A percentile compares a stretch with the other conserved stretches of the same genome.
Conservation (phyloP, 2,797 vertebrate genomes). For the Channa striata region DNA sequence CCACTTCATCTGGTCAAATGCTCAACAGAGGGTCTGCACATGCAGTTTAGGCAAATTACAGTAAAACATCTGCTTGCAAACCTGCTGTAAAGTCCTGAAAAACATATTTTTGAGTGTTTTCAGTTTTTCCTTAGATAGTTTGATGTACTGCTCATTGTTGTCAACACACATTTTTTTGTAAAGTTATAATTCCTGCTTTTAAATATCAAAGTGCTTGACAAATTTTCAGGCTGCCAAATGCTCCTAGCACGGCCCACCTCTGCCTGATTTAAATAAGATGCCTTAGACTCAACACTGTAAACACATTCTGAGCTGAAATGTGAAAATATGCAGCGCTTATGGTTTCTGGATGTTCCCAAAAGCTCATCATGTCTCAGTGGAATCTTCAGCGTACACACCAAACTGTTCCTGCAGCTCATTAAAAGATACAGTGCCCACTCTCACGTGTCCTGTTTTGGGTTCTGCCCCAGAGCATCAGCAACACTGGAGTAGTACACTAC, state of each 20-base stretch:
- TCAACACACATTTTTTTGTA: no score
- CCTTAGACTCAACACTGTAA: not conserved
- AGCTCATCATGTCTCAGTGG: not conserved
- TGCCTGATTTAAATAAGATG: not conserved
- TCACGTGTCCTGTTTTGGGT: not conserved
- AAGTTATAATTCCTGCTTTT: no score
- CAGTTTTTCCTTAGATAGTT: no score
- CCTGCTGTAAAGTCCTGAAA: no score
- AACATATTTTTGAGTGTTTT: no score
- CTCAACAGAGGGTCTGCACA: not conserved
- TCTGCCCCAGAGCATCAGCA: constrained; percentile 2
- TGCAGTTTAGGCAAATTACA: not conserved
- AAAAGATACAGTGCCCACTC: not conserved
- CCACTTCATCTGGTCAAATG: not conserved
- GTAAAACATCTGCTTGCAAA: not conserved
- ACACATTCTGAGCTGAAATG: constrained; percentile 20
- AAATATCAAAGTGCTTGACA: no score
- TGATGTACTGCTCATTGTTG: no score
- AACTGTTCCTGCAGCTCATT: constrained; percentile 29
- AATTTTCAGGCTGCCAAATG: not conserved
- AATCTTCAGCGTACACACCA: constrained; percentile 1
- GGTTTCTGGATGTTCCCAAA: not conserved
- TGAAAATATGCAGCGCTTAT: no score
- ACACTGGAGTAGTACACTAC: not conserved
- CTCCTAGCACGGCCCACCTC: not conserved